A percentile compares a stretch with the other conserved stretches of the same genome.
Evolutionary conservation across 2,888 invertebrate species (phyloP).

Genomic region (Baccha elongata): DNA sequence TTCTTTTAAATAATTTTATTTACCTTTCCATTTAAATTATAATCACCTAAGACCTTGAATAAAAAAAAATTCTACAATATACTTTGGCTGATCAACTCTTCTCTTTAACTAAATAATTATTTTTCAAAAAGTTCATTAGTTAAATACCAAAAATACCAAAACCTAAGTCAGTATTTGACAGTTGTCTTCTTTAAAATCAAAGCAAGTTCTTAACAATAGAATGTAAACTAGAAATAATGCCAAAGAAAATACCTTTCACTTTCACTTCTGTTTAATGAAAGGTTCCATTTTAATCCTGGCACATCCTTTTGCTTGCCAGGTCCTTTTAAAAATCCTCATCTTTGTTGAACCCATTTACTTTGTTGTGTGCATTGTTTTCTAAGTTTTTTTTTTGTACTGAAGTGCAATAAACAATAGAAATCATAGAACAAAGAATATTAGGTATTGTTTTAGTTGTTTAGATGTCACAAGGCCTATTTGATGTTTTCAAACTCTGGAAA

Average conservation of each 20-base stretch:
- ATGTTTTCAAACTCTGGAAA: not conserved
- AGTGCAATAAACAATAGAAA: constrained; percentile 9
- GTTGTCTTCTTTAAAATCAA: not conserved
- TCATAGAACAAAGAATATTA: not conserved
- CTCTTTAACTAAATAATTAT: not conserved
- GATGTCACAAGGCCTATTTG: constrained; percentile 1
- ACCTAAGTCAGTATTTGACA: not conserved
- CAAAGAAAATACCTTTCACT: constrained; percentile 43
- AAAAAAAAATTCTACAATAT: not conserved
- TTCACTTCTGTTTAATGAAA: constrained; percentile 45
- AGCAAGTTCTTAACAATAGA: constrained; percentile 25
- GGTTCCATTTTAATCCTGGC: constrained; percentile 38
- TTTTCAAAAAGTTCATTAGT: not conserved
- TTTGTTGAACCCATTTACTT: constrained; percentile 8
- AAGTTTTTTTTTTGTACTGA: constrained; percentile 7
- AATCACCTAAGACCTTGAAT: not conserved
- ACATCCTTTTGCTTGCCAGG: constrained; percentile 8
- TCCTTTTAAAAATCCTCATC: not conserved
- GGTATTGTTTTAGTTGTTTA: no score
- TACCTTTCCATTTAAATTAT: no score
- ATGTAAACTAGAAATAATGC: constrained; percentile 24
- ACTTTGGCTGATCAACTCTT: constrained; percentile 8
- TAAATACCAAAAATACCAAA: not conserved
- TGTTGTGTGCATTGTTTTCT: constrained; percentile 1
- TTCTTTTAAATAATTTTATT: no score